Conservation (phyloP, 1,140 invertebrate genomes). For the Ceratoteleas bidentatus region DNA sequence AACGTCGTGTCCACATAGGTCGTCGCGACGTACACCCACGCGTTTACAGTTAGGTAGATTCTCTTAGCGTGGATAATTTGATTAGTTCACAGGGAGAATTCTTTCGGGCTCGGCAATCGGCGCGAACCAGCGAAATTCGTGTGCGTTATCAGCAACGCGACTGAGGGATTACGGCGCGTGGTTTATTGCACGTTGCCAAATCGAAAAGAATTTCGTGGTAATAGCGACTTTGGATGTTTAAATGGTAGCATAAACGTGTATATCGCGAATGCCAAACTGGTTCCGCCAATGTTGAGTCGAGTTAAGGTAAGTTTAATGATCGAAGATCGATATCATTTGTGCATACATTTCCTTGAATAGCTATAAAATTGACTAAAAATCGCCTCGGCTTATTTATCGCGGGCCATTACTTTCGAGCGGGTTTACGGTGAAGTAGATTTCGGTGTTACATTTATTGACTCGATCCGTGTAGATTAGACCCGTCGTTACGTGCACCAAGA, state of each 20-base stretch:
- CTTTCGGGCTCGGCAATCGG: slow-evolving; percentile 23
- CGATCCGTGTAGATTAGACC: slow-evolving; percentile 50
- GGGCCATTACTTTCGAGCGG: slow-evolving; percentile 53
- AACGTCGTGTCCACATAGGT: slow-evolving; percentile 15
- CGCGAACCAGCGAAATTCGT: slow-evolving; percentile 8
- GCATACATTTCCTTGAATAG: slow-evolving; percentile 66
- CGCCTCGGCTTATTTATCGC: slow-evolving; percentile 57
- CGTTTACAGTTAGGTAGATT: slow-evolving; percentile 41
- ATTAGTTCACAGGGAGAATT: slow-evolving; percentile 32
- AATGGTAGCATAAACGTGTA: slow-evolving; percentile 61
- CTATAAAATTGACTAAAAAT: slow-evolving; percentile 66
- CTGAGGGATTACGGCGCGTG: slow-evolving; percentile 40
- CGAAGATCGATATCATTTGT: slow-evolving; percentile 66
- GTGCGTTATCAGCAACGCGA: slow-evolving; percentile 20
- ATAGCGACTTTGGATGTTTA: slow-evolving; percentile 61
- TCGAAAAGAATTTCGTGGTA: slow-evolving; percentile 49
- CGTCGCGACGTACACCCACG: slow-evolving; percentile 11
- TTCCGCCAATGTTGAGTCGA: slow-evolving; percentile 66
- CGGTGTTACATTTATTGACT: slow-evolving; percentile 60
- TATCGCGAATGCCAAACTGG: slow-evolving; percentile 62
- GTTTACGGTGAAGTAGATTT: slow-evolving; percentile 53
- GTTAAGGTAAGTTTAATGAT: slow-evolving; percentile 67
- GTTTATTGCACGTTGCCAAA: slow-evolving; percentile 48
- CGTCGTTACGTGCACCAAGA: slow-evolving; percentile 23
- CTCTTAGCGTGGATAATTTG: slow-evolving; percentile 49